Conservation (phyloP, 2,888 invertebrate species). For the Agrochola lota region DNA sequence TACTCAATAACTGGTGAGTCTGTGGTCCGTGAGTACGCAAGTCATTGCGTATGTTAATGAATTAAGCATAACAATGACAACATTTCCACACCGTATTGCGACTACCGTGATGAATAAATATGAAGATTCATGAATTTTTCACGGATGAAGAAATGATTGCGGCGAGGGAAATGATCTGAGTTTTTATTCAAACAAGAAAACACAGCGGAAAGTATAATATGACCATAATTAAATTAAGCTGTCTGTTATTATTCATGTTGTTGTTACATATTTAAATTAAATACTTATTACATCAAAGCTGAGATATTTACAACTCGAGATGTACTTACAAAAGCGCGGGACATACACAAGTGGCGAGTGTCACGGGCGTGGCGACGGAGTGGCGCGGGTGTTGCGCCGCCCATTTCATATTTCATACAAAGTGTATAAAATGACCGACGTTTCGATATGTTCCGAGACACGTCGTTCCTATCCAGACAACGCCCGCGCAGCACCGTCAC, state of each 20-base stretch:
- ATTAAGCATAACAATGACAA: slow-evolving; percentile 69
- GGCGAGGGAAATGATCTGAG: slow-evolving; percentile 59
- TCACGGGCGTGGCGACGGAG: too few relatives aligned
- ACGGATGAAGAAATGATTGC: slow-evolving; percentile 67
- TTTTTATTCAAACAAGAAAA: slow-evolving; percentile 52
- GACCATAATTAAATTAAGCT: slow-evolving; percentile 43
- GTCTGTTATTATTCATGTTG: slow-evolving; percentile 18
- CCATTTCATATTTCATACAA: too few relatives aligned
- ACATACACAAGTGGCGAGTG: too few relatives aligned
- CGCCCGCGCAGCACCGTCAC: too few relatives aligned
- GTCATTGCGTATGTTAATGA: slow-evolving; percentile 57
- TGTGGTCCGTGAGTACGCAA: slow-evolving; percentile 10
- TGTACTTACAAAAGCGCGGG: background rate
- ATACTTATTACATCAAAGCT: background rate
- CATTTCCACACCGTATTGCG: slow-evolving; percentile 69
- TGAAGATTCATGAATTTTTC: slow-evolving; percentile 73
- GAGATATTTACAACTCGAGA: background rate
- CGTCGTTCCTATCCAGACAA: too few relatives aligned
- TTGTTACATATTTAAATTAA: background rate
- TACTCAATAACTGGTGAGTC: background rate
- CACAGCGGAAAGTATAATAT: slow-evolving; percentile 26
- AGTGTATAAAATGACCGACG: too few relatives aligned
- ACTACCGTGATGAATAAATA: slow-evolving; percentile 74
- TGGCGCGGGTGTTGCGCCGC: too few relatives aligned
- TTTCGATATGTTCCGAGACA: too few relatives aligned